Percentiles rank a stretch among this genome's conserved stretches.
Conservation (phyloP, 2,797 vertebrate species). For the Carduelis carduelis region DNA sequence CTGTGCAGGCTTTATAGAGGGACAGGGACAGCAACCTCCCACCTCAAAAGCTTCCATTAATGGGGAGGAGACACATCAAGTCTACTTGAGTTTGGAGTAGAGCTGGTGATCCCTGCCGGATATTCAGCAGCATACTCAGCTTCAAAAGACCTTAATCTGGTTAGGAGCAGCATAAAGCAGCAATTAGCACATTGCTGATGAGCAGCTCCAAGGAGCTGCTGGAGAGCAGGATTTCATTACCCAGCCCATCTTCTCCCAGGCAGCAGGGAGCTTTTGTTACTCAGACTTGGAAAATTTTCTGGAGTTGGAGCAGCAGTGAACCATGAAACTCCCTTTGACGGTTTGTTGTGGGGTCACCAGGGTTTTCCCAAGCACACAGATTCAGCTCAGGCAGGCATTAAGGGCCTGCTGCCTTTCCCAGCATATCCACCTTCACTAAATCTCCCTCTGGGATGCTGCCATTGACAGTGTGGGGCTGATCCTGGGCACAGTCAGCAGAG, state of each 20-base stretch:
- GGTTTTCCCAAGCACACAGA: background rate
- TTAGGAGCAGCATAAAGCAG: background rate
- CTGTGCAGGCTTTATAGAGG: fast-evolving
- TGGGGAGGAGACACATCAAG: background rate
- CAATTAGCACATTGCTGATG: background rate
- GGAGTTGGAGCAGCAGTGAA: background rate
- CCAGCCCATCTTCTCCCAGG: background rate
- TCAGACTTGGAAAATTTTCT: background rate
- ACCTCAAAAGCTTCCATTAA: background rate
- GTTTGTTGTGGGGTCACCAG: fast-evolving
- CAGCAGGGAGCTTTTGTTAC: background rate
- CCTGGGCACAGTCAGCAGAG: background rate
- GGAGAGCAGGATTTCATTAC: background rate
- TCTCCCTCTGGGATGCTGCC: background rate
- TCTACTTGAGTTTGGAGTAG: background rate
- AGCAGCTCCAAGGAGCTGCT: background rate
- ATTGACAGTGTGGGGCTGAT: fast-evolving
- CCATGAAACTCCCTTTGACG: background rate
- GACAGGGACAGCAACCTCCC: background rate
- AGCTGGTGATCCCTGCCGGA: background rate
- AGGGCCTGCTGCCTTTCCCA: background rate
- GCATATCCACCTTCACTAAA: background rate
- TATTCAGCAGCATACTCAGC: background rate
- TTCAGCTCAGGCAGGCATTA: background rate
- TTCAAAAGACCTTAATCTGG: background rate